phyloP scores from a whole-genome alignment of 1,140 invertebrate genomes.

The Leptoteleia sp. region DNA sequence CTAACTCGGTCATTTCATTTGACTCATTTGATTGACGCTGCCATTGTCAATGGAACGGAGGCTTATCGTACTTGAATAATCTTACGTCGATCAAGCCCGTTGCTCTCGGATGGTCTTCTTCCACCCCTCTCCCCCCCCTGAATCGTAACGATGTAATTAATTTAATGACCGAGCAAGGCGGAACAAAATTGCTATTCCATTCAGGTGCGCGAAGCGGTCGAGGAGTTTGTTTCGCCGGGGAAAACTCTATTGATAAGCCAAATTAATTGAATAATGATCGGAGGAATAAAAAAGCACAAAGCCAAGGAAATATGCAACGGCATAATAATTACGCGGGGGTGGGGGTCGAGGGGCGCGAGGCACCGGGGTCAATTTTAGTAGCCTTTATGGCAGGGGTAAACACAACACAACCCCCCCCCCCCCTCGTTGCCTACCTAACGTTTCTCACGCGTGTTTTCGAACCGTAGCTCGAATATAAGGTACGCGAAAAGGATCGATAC shows the following conservation, averaged over 20 bases:
- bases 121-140: no score
- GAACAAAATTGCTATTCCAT: conserved; percentile 13
- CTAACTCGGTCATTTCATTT: conserved; percentile 38
- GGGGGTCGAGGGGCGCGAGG: background rate
- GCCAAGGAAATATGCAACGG: no score
- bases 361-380: conserved; percentile 8
- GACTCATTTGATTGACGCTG: conserved; percentile 16
- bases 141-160: background rate
- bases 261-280: no score
- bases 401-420: background rate
- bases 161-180: background rate
- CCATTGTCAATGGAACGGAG: background rate
- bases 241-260: no score
- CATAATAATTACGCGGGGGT: no score
- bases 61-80: conserved; percentile 12
- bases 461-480: conserved; percentile 48
- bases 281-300: no score
- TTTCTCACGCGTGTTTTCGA: conserved; percentile 45
- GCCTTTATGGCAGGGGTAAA: conserved; percentile 1
- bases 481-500: conserved; percentile 66
- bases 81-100: conserved; percentile 8
- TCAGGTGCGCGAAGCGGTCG: no score
- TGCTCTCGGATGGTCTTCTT: background rate
- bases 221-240: no score
- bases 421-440: conserved; percentile 3